A percentile compares a stretch with the other conserved stretches of the same genome.
Conservation (phyloP, 2,113 vertebrate genomes). For the Varanus salvator region DNA sequence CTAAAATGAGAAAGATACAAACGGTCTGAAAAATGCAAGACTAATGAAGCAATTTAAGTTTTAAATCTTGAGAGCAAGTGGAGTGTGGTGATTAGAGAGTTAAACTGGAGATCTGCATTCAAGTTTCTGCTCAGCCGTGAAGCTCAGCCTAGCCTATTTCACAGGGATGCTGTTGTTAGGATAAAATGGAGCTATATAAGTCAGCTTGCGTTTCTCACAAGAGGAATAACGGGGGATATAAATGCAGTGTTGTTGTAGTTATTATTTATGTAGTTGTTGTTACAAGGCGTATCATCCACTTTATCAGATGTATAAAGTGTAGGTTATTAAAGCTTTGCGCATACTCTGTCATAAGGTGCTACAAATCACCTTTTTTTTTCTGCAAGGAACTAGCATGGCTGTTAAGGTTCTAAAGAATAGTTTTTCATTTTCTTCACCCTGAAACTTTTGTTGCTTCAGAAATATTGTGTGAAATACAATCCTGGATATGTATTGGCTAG, state of each 20-base stretch:
- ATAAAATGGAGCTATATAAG: too few species aligned
- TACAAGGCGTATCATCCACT: neutral
- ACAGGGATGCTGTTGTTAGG: too few species aligned
- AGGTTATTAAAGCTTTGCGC: neutral
- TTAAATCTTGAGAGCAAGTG: too few species aligned
- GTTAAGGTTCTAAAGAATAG: neutral
- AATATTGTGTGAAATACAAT: slow-evolving; percentile 96
- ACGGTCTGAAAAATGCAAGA: neutral
- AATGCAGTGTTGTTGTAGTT: too few species aligned
- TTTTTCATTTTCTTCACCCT: slow-evolving; percentile 22
- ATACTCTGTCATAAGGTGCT: neutral
- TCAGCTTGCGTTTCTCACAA: too few species aligned
- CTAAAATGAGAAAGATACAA: neutral
- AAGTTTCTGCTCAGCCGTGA: too few species aligned
- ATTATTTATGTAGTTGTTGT: neutral
- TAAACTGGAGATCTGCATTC: too few species aligned
- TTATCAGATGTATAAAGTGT: neutral
- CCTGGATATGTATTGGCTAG: slow-evolving; percentile 95
- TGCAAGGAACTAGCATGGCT: too few species aligned
- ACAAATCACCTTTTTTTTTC: neutral
- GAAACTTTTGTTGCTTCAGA: slow-evolving; percentile 83
- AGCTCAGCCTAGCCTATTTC: too few species aligned
- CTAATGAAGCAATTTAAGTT: too few species aligned
- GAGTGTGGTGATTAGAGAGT: too few species aligned
- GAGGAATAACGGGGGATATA: too few species aligned